Conservation (phyloP, 23 tunicate genomes). For the Trididemnum miniatum region DNA sequence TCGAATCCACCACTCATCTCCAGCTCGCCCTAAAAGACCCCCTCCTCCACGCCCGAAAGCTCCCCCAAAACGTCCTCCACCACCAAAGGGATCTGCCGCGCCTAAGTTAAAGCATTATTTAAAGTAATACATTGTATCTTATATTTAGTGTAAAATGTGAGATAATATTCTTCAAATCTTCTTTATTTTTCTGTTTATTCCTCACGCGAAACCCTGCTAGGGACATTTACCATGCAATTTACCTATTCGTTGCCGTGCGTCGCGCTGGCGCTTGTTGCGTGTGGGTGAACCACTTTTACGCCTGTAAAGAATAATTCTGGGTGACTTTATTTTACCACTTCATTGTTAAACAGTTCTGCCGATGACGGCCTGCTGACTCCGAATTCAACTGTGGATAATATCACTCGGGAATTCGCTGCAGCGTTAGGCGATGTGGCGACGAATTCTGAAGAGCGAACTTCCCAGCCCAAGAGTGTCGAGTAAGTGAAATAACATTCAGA, state of each 20-base stretch:
- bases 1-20: conserved; percentile 15
- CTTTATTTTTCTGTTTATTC: no score
- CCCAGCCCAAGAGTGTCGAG: no score
- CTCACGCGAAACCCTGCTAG: no score
- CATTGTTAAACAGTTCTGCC: conserved; percentile 25
- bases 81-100: conserved; percentile 33
- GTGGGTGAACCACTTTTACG: no score
- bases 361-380: conserved; percentile 91
- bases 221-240: no score
- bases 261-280: no score
- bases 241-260: no score
- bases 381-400: conserved; percentile 91
- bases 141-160: no score
- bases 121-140: no score
- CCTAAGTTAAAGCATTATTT: neutral
- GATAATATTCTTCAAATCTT: no score
- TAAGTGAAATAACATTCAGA: no score
- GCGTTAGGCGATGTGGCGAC: conserved; percentile 33
- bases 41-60: conserved; percentile 86
- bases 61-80: conserved; percentile 88
- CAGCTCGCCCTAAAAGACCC: conserved; percentile 52
- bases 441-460: neutral
- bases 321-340: neutral
- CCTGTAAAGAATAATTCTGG: no score
- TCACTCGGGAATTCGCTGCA: conserved; percentile 88